Base-by-base conservation (phyloP, 1,140 invertebrate genomes). In the Trichogramma pretiosum region DNA sequence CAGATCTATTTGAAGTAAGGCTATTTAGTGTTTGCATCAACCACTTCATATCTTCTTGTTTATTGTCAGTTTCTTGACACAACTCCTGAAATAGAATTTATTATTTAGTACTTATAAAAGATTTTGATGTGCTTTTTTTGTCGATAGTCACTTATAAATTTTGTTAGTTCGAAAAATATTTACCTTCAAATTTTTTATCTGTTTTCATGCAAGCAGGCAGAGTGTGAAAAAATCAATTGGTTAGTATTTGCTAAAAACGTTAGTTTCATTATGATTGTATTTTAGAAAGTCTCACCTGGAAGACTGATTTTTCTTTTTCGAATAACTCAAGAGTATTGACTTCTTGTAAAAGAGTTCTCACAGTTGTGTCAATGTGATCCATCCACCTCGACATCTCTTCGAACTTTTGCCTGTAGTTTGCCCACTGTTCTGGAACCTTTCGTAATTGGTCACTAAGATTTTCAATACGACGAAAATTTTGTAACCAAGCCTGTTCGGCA, bases 31-130 rank as follows among this genome's bases (percentile, higher is more conserved):
- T 89, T 69, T 93, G 86, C 1, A 93, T 88, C 33, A 97, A 72
- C 89, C 90, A 93, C 60, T 93, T 93, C 82, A 94, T 92, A 55
- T 93, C 88, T 68, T 94, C 90, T 37, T 87, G 77, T 64, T 89
- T 88, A 35, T 77, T 79, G 61, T 93, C 89, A 48, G 93, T 89
- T 72, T 94, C 88, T 36, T 82, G 79, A 61, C 89, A 93, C 52
- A 93, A 85, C 64, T 80, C 82, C 88, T 92, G 62, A 16, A 50
- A 59, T 16, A 13, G 45, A 40, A 17, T 10, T 41, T 36, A 28
- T 16, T 13, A 44, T 16, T 23, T 36, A 17, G 14, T 19, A 19
- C 14, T 18, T 40, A 13, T 26, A 33, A 23, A 19, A 22, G 8
- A 22, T 30, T 17, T 32, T 19, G 26, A 38, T 22, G 22, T 13